phyloP scores from a whole-genome alignment of 2,888 invertebrate genomes.

The Athalia cordata region DNA sequence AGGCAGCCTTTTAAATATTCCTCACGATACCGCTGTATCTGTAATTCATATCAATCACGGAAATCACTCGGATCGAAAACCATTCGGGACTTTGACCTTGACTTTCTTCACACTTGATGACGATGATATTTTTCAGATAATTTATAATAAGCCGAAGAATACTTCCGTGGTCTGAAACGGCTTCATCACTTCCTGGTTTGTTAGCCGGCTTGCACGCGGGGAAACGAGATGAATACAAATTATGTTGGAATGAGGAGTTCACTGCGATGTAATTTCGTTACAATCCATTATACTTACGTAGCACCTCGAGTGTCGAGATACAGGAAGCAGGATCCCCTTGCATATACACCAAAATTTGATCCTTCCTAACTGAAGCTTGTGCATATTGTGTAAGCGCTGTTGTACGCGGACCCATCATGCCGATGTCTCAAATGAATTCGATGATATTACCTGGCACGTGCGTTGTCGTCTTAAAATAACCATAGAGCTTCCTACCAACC shows the following conservation, averaged over 20 bases:
- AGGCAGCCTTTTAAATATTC: no score
- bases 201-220: conserved; percentile 34
- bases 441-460: conserved; percentile 25
- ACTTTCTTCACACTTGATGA: no score
- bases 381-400: not conserved
- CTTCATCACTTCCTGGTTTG: conserved; percentile 7
- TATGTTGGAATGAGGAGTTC: conserved; percentile 27
- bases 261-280: conserved; percentile 39
- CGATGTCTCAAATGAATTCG: conserved; percentile 12
- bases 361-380: conserved; percentile 2
- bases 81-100: no score
- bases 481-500: not conserved
- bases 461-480: not conserved
- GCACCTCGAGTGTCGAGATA: conserved; percentile 17
- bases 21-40: no score
- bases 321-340: not conserved
- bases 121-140: no score
- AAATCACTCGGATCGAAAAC: no score
- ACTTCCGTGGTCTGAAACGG: conserved; percentile 8
- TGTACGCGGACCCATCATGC: not conserved
- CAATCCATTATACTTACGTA: conserved; percentile 32
- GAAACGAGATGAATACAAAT: conserved; percentile 38
- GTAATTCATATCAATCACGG: no score
- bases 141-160: not conserved
- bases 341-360: conserved; percentile 23